phyloP scores from a whole-genome alignment of 1,140 invertebrate species.

The Solenopsis invicta region DNA sequence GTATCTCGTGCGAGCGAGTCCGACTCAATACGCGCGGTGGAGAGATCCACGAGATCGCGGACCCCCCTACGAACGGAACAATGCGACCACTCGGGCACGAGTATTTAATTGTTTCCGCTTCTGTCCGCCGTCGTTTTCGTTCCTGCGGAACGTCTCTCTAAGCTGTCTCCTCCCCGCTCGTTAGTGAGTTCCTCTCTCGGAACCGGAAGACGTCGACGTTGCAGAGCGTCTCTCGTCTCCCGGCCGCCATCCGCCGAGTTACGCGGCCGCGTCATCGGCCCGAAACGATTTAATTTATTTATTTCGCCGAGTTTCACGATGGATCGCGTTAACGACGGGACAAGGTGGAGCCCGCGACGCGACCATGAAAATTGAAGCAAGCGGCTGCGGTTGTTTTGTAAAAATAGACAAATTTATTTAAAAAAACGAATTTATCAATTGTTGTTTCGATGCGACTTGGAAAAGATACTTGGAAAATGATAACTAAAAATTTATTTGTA shows the following conservation, averaged over 20 bases:
- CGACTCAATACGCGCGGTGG: conserved; percentile 33
- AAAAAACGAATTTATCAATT: too few relatives aligned
- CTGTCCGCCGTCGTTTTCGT: conserved; percentile 76
- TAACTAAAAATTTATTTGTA: too few relatives aligned
- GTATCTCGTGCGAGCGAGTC: conserved; percentile 47
- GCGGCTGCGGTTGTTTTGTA: not conserved
- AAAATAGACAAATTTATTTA: conserved; percentile 9
- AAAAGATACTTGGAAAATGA: too few relatives aligned
- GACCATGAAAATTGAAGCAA: not conserved
- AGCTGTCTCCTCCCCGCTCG: conserved; percentile 71
- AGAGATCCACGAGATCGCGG: conserved; percentile 61
- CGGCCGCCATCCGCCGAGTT: not conserved
- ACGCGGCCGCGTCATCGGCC: conserved; percentile 33
- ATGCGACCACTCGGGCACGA: conserved; percentile 73
- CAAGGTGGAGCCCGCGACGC: not conserved
- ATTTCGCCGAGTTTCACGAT: conserved; percentile 61
- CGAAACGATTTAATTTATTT: conserved; percentile 70
- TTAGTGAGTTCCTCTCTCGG: conserved; percentile 76
- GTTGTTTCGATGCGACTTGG: too few relatives aligned
- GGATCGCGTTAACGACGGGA: conserved; percentile 53
- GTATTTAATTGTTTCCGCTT: conserved; percentile 77
- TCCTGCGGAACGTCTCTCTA: conserved; percentile 71
- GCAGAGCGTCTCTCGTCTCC: conserved; percentile 38
- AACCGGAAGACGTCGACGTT: conserved; percentile 76
- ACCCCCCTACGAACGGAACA: conserved; percentile 67